These are phyloP conservation scores for Dendrocincla tyrannina DNA, from an alignment of 2,797 vertebrate species.

Conservation along the genomic window DNA sequence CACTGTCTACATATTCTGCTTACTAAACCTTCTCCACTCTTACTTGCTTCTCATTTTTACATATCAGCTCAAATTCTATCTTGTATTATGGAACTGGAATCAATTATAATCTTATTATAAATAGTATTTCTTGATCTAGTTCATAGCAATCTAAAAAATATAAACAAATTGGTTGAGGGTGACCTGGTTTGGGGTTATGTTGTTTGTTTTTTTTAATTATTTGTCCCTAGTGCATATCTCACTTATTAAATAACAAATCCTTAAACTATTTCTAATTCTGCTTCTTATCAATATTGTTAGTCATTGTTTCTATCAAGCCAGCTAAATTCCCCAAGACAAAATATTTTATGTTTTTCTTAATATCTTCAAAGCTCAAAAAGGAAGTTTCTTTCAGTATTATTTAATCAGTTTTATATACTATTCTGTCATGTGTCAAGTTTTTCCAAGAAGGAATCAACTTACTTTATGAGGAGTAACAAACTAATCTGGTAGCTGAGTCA, in stretches of 20 bases:
- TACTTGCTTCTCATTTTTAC: neutral
- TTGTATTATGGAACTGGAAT: neutral
- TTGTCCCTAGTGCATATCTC: neutral
- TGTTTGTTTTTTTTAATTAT: neutral
- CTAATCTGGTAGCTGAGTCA: neutral
- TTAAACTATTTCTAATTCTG: neutral
- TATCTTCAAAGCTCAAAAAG: neutral
- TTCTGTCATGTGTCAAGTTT: neutral
- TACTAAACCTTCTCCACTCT: neutral
- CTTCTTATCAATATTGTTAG: neutral
- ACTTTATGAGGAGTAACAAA: neutral
- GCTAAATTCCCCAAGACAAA: neutral
- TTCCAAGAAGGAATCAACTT: neutral
- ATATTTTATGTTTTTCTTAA: neutral
- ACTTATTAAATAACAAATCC: neutral
- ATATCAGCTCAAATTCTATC: neutral
- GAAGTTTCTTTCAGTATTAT: neutral
- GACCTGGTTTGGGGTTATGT: neutral
- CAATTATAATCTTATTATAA: neutral
- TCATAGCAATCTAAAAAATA: neutral
- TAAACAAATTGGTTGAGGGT: neutral
- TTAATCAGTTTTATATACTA: neutral
- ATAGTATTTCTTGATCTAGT: neutral
- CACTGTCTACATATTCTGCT: neutral
- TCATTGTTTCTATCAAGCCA: neutral